Percentiles rank a stretch among this genome's conserved stretches.
These are phyloP conservation scores for Eupelmus urozonus DNA, from an alignment of 2,888 invertebrate genomes.

Conservation along the genomic window DNA sequence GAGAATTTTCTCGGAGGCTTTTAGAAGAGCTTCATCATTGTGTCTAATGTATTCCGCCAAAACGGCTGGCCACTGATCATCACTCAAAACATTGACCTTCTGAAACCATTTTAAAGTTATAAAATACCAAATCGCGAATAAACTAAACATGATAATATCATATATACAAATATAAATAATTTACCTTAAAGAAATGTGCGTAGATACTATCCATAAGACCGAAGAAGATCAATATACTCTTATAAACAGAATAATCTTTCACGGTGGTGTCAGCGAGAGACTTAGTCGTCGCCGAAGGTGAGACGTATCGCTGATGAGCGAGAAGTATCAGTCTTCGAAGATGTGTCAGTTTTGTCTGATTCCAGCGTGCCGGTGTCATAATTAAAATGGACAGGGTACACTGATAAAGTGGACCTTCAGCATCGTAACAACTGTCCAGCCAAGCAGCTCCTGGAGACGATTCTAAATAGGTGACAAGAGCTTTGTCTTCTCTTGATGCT, in stretches of 20 bases:
- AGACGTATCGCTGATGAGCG: conserved; percentile 86
- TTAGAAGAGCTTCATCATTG: conserved; percentile 93
- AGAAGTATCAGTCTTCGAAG: conserved; percentile 87
- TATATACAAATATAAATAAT: conserved; percentile 56
- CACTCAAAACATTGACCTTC: conserved; percentile 84
- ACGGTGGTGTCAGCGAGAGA: conserved; percentile 78
- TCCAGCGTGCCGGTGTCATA: conserved; percentile 89
- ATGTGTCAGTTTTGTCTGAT: conserved; percentile 83
- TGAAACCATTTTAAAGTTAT: conserved; percentile 73
- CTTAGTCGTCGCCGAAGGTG: conserved; percentile 82
- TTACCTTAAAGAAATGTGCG: conserved; percentile 90
- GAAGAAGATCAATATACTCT: conserved; percentile 90
- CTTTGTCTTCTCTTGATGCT: conserved; percentile 87
- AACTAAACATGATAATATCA: conserved; percentile 3
- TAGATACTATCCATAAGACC: conserved; percentile 92
- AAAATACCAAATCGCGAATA: too few relatives aligned
- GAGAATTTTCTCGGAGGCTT: conserved; percentile 91
- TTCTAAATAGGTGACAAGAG: conserved; percentile 86
- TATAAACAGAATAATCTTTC: conserved; percentile 89
- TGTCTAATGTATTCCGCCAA: conserved; percentile 95
- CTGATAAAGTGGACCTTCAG: conserved; percentile 95
- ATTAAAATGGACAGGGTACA: conserved; percentile 88
- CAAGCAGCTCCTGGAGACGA: conserved; percentile 82
- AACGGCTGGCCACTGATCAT: conserved; percentile 92
- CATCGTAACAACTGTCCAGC: conserved; percentile 91